Evolutionary conservation across 2,113 vertebrate species (phyloP).

Genomic region (Eulacestoma nigropectus): DNA sequence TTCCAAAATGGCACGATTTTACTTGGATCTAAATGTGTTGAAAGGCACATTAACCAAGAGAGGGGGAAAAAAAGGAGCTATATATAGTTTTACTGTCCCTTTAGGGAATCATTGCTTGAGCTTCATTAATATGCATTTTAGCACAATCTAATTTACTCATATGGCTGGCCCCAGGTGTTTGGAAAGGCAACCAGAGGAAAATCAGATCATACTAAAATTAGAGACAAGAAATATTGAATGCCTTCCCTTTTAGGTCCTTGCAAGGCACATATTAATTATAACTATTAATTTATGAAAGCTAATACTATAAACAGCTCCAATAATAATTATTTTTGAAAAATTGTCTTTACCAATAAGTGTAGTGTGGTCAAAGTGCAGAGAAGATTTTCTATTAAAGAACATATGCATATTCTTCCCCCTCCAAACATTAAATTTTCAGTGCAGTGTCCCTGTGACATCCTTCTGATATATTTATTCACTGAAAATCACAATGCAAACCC

Average conservation of each 20-base stretch:
- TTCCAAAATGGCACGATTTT: not conserved
- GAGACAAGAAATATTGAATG: slow-evolving; percentile 60
- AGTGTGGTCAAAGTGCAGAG: slow-evolving; percentile 1
- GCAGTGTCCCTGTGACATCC: not conserved
- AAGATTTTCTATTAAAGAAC: not conserved
- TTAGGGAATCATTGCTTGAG: slow-evolving; percentile 60
- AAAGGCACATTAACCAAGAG: slow-evolving; percentile 43
- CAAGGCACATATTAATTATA: slow-evolving; percentile 70
- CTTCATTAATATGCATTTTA: slow-evolving; percentile 76
- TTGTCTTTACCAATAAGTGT: not conserved
- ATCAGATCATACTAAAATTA: slow-evolving; percentile 72
- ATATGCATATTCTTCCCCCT: not conserved
- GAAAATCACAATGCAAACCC: not conserved
- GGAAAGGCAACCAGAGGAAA: slow-evolving; percentile 66
- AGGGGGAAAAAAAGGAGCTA: not conserved
- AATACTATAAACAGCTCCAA: not conserved
- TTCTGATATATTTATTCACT: not conserved
- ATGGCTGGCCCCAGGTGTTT: slow-evolving; percentile 70
- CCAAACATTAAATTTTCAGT: not conserved
- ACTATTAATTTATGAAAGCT: slow-evolving; percentile 54
- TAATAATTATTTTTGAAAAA: slow-evolving; percentile 57
- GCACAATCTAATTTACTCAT: slow-evolving; percentile 73
- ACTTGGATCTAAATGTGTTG: slow-evolving; percentile 29
- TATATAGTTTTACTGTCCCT: slow-evolving; percentile 63
- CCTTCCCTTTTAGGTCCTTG: slow-evolving; percentile 63